phyloP scores from a whole-genome alignment of 2,797 vertebrate species.

The Phataginus tricuspis region DNA sequence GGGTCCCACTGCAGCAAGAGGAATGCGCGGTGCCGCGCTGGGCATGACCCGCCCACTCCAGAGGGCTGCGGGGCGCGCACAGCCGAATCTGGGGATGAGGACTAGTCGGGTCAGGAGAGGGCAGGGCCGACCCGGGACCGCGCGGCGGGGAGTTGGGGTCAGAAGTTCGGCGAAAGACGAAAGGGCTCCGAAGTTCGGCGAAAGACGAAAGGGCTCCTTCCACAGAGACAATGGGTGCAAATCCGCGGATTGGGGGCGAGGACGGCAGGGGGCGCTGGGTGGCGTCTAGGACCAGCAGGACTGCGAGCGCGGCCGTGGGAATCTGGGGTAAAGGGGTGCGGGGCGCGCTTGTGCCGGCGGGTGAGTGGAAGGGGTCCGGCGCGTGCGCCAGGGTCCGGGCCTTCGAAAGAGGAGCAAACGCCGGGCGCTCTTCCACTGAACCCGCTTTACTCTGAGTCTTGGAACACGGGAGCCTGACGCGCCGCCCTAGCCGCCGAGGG shows the following conservation, averaged over 20 bases:
- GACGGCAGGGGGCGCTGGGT: not conserved
- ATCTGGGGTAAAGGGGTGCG: not conserved
- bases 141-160: no score
- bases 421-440: not conserved
- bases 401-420: no score
- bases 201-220: not conserved
- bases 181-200: not conserved
- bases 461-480: no score
- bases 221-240: not conserved
- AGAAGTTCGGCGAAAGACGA: not conserved
- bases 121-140: accelerated
- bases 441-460: accelerated
- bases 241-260: not conserved
- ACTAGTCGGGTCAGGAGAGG: not conserved
- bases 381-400: not conserved
- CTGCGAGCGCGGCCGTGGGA: accelerated
- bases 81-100: not conserved
- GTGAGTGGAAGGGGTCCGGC: not conserved
- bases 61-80: accelerated
- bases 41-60: accelerated
- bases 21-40: accelerated
- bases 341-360: not conserved
- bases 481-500: accelerated
- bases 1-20: accelerated
- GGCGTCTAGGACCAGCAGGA: not conserved